Base-by-base conservation (phyloP, 2,888 invertebrate species). In the Zonitis immaculata region DNA sequence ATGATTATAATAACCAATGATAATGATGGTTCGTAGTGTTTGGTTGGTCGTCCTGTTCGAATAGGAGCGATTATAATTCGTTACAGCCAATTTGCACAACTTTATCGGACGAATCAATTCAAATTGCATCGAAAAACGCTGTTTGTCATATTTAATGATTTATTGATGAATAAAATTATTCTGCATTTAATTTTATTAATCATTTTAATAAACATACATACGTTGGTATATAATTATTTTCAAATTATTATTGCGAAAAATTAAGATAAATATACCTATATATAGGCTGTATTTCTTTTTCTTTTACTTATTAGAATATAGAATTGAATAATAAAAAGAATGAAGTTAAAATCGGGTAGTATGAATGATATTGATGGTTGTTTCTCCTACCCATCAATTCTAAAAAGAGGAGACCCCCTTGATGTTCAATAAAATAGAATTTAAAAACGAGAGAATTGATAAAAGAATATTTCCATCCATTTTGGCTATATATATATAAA, bases 401-500 rank as follows among this genome's bases (percentile, higher is more conserved):
- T n/a, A n/a, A n/a, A n/a, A n/a, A n/a, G n/a, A n/a, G n/a, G n/a
- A 16, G 20, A 39, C 60, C 58, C 58, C 61, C 60, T 66, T 62
- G 64, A 62, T 39, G 39, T 39, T 39, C 39, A 39, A 39, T 67
- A 63, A 67, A 73, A 71, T 69, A 70, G 71, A 72, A 71, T 71
- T 70, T 69, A 69, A 64, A 66, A 68, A 22, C 5, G 65, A 64
- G 65, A 64, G 66, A 65, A 66, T 68, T 65, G 71, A 71, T 70
- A 71, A 71, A 71, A 67, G 73, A 72, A 71, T 68, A 72, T 72
- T 73, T 71, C 70, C 70, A 70, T 73, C 70, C 72, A 69, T 72
- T 72, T 72, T 67, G 69, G 71, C 72, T 73, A 71, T 69, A 71
- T 71, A 72, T 72, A 71, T 71, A 70, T 71, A 72, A 72, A 73